Base-by-base conservation (phyloP, 2,888 invertebrate genomes). In the Hypselothyrea guttata region DNA sequence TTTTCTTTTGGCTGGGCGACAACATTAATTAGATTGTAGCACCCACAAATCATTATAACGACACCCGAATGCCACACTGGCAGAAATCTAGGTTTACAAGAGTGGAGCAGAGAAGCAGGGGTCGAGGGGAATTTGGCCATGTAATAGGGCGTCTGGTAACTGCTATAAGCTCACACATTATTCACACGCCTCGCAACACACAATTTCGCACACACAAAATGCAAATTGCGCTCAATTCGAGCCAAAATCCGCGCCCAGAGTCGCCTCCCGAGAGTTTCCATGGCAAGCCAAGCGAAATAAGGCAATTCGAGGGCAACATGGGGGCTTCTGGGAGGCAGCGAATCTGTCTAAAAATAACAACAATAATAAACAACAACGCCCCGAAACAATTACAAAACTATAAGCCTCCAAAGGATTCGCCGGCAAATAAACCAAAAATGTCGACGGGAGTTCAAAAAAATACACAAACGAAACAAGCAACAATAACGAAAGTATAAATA, bases 301-400 rank as follows among this genome's bases (percentile, higher is more conserved):
- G 75, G 68, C 63, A 66, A 71, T 78, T 78, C 85, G 41, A 40
- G 42, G 44, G 33, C 2, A 22, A 22, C 5, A 5, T 4, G 22
- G 5, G 22, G 22, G 22, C 22, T 22, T 22, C 28, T n/a, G 13
- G 48, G 9, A 1, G n/a, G 13, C 38, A 66, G 52, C 58, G 70
- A 74, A 60, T 82, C 83, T 57, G 75, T 81, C 71, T 46, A 54
- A 84, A 78, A 84, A 78, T 66, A 65, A 59, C 66, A 71, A 60
- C 54, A 69, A 62, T 49, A 61, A 74, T 61, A 67, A 62, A 64
- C 63, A 71, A 66, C 52, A 55, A 40, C 55, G 64, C 48, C 72
- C 68, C 79, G 46, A 83, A 79, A 79, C 78, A 85, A 79, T 79
- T 79, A 79, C 84, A 79, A 85, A 79, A 79, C 83, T 79, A 85